These are phyloP conservation scores for Adelges cooleyi DNA, from an alignment of 1,140 invertebrate genomes.

Conservation along the genomic window DNA sequence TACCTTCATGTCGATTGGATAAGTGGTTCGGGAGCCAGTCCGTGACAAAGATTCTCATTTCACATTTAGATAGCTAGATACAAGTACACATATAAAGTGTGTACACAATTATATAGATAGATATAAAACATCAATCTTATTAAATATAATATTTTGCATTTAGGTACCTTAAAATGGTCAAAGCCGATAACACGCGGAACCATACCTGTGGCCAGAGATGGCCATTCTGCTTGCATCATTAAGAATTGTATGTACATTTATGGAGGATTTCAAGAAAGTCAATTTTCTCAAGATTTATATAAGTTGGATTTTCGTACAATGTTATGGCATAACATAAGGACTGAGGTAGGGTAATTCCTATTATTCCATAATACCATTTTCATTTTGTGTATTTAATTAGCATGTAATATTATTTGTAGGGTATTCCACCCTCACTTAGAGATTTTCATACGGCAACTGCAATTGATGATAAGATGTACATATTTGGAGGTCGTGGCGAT, in stretches of 20 bases:
- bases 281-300: conserved; percentile 69
- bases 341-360: conserved; percentile 39
- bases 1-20: no score
- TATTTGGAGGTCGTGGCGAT: conserved; percentile 75
- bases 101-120: no score
- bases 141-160: no score
- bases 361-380: neutral
- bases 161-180: conserved; percentile 54
- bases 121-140: no score
- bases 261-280: conserved; percentile 60
- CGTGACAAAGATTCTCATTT: no score
- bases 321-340: conserved; percentile 53
- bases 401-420: conserved; percentile 31
- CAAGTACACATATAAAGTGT: no score
- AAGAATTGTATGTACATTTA: conserved; percentile 77
- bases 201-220: conserved; percentile 69
- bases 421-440: conserved; percentile 50
- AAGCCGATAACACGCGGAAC: conserved; percentile 50
- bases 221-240: conserved; percentile 77
- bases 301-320: conserved; percentile 59
- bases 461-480: conserved; percentile 61
- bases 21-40: no score
- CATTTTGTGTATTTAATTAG: neutral
- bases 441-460: conserved; percentile 80
- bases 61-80: no score